These are phyloP conservation scores for Hypotaenidia philippensis DNA, from an alignment of 2,797 vertebrate species.

Conservation along the genomic window DNA sequence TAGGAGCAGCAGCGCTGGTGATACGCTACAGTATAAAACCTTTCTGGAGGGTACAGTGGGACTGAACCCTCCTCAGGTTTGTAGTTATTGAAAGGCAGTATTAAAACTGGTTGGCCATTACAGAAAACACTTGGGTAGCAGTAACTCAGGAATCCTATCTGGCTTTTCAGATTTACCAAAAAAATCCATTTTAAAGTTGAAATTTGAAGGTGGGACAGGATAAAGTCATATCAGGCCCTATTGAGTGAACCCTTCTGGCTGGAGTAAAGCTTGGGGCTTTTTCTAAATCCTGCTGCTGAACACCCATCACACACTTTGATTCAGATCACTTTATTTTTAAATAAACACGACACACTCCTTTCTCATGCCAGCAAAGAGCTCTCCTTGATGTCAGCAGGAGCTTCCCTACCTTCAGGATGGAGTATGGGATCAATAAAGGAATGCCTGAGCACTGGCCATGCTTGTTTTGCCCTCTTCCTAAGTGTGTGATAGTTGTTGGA, in stretches of 20 bases:
- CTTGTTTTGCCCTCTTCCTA: neutral
- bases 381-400: neutral
- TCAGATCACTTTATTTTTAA: neutral
- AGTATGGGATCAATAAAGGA: neutral
- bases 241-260: neutral
- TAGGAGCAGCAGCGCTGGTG: neutral
- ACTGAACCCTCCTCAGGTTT: neutral
- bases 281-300: neutral
- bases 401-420: neutral
- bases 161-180: neutral
- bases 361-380: neutral
- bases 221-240: neutral
- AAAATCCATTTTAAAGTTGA: neutral
- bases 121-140: neutral
- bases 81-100: neutral
- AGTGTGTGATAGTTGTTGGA: neutral
- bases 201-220: neutral
- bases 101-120: neutral
- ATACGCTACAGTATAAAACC: neutral
- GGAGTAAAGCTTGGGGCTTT: neutral
- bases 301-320: neutral
- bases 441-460: neutral
- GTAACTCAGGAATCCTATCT: neutral
- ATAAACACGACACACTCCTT: neutral
- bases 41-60: neutral